phyloP scores from a whole-genome alignment of 1,140 invertebrate species.

The Drosophila pruinosa region DNA sequence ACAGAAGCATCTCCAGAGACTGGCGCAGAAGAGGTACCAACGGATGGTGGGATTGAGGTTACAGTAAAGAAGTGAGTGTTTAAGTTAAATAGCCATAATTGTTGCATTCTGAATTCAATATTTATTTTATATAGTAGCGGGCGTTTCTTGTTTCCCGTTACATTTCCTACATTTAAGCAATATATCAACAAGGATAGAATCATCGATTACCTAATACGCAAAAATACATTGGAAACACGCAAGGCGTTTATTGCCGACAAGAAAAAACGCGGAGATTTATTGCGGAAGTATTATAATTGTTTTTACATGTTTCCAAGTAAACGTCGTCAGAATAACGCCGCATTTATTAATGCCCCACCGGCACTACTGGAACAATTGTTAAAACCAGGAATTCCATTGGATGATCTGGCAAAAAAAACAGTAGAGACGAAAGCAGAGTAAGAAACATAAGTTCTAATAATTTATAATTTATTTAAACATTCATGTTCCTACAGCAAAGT shows the following conservation, averaged over 20 bases:
- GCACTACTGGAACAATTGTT: not conserved
- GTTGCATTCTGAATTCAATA: not conserved
- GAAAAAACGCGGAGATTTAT: not conserved
- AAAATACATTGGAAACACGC: not conserved
- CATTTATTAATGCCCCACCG: not conserved
- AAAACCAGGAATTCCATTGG: slow-evolving; percentile 2
- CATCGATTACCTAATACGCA: not conserved
- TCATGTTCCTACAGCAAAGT: not conserved
- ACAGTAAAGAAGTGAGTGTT: not conserved
- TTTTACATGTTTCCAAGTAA: slow-evolving; percentile 16
- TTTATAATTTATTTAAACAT: not conserved
- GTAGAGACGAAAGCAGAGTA: not conserved
- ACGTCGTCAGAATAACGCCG: not conserved
- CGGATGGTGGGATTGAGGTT: no score
- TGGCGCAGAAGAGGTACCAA: no score
- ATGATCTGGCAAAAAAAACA: not conserved
- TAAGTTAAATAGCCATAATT: no score
- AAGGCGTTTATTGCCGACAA: not conserved
- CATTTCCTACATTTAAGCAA: slow-evolving; percentile 21
- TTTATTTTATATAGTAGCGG: slow-evolving; percentile 1
- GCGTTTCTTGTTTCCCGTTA: slow-evolving; percentile 24
- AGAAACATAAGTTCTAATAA: not conserved
- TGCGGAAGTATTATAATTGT: slow-evolving; percentile 22
- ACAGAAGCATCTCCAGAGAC: not conserved
- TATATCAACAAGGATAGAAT: slow-evolving; percentile 2